Conservation (phyloP, 2,113 vertebrate genomes). For the Otocyon megalotis region DNA sequence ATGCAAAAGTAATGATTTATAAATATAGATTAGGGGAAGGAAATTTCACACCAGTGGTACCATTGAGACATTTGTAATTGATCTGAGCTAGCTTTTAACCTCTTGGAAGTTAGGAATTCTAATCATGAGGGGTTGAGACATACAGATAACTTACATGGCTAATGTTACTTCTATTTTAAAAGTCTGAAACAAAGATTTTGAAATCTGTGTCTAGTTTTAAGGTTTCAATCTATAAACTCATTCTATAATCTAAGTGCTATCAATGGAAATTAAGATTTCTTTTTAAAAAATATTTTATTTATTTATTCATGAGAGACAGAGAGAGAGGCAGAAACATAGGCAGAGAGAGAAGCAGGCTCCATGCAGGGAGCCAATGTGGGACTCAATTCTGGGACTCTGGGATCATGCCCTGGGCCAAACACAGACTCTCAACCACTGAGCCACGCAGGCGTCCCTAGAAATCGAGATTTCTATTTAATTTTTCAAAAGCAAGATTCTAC, state of each 20-base stretch:
- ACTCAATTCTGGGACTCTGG: too few species aligned
- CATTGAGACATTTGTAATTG: not conserved
- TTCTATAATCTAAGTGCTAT: not conserved
- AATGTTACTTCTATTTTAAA: slow-evolving; percentile 26
- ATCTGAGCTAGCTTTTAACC: not conserved
- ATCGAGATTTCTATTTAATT: slow-evolving; percentile 17
- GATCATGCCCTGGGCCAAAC: too few species aligned
- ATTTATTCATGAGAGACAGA: too few species aligned
- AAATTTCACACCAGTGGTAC: not conserved
- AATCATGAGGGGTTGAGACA: not conserved
- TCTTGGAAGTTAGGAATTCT: not conserved
- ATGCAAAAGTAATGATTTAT: slow-evolving; percentile 11
- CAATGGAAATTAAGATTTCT: slow-evolving; percentile 23
- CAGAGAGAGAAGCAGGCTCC: too few species aligned
- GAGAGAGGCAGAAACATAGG: too few species aligned
- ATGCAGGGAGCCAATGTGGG: too few species aligned
- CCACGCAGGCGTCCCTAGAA: not conserved
- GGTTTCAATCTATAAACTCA: not conserved
- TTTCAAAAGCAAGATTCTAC: not conserved
- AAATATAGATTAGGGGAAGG: not conserved
- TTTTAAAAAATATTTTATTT: not conserved
- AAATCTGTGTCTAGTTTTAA: not conserved
- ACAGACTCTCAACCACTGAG: too few species aligned
- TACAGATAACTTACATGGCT: not conserved
- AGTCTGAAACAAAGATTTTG: not conserved